Percentiles rank a stretch among this genome's conserved stretches.
Conservation (phyloP, 2,113 vertebrate species). For the Aix galericulata region DNA sequence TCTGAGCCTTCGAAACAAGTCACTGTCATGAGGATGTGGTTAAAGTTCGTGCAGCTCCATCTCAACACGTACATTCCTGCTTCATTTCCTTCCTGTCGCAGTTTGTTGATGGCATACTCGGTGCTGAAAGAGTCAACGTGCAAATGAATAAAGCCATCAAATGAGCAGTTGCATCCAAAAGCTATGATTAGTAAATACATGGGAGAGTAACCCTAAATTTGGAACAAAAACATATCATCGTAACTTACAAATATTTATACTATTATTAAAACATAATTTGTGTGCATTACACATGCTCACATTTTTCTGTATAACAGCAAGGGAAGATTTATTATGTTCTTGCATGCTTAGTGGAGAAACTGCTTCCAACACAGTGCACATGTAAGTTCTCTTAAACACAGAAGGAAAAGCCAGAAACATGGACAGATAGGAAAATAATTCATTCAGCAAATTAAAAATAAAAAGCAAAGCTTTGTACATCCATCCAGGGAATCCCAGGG, state of each 20-base stretch:
- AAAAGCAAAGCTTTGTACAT: background rate
- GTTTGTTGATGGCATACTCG: constrained; percentile 91
- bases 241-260: accelerated
- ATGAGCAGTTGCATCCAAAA: background rate
- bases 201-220: accelerated
- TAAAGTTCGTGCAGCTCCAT: constrained; percentile 95
- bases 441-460: background rate
- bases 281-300: accelerated
- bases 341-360: background rate
- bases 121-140: constrained; percentile 76
- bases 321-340: background rate
- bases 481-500: background rate
- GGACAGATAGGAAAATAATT: background rate
- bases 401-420: background rate
- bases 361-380: background rate
- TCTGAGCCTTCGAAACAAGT: constrained; percentile 84
- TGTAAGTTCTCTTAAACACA: background rate
- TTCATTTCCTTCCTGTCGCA: constrained; percentile 91
- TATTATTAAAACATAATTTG: background rate
- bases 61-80: constrained; percentile 91
- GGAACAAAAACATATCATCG: background rate
- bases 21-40: constrained; percentile 96
- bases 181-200: background rate
- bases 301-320: background rate
- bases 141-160: background rate